phyloP scores from a whole-genome alignment of 2,113 vertebrate species.

The Theristicus caerulescens region DNA sequence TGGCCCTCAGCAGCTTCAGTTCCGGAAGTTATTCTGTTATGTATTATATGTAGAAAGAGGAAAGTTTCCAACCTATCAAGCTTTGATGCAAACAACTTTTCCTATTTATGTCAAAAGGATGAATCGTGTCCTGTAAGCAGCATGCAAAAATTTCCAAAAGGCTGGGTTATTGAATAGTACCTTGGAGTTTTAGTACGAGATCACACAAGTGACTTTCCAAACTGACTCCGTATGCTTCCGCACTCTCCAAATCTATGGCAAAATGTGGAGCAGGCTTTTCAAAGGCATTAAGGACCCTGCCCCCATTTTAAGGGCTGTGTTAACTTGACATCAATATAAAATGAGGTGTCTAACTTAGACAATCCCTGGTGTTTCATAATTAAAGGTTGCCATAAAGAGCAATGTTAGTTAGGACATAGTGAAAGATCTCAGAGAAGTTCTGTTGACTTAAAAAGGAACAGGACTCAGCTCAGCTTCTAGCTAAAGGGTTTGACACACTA shows the following conservation, averaged over 20 bases:
- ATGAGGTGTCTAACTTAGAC: neutral
- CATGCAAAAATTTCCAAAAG: neutral
- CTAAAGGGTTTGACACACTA: neutral
- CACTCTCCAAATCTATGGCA: neutral
- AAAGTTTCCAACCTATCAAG: neutral
- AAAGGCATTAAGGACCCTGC: neutral
- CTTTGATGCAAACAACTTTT: constrained; percentile 3
- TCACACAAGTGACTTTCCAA: neutral
- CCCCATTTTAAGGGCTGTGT: neutral
- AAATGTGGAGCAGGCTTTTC: neutral
- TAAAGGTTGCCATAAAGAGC: neutral
- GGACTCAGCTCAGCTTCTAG: neutral
- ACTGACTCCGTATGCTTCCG: neutral
- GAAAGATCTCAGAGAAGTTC: neutral
- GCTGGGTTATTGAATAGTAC: neutral
- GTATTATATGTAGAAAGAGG: neutral
- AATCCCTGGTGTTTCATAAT: neutral
- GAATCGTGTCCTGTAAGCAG: neutral
- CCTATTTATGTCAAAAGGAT: neutral
- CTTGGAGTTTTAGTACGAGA: neutral
- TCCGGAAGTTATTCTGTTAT: neutral
- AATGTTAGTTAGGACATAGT: neutral
- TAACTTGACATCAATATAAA: neutral
- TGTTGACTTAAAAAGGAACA: neutral
- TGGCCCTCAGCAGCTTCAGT: neutral